phyloP scores from a whole-genome alignment of 2,797 vertebrate genomes.

The Pangasius larnaudii region DNA sequence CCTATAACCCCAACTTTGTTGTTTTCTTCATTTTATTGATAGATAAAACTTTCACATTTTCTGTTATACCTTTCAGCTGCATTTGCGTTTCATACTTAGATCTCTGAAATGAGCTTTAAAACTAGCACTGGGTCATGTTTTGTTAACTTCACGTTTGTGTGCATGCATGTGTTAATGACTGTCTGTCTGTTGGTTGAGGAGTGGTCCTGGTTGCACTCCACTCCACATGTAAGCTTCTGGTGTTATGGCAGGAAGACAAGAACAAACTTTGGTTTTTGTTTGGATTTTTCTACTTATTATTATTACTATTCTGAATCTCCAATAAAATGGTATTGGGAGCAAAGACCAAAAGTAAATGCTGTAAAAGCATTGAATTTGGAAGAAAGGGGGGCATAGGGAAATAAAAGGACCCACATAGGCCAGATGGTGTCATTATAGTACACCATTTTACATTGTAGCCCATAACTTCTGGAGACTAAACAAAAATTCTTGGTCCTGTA shows the following conservation, averaged over 20 bases:
- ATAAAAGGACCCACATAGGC: neutral
- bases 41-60: neutral
- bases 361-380: too few species aligned
- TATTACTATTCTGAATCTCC: neutral
- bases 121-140: neutral
- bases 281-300: neutral
- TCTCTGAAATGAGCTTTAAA: neutral
- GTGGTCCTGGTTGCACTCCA: neutral
- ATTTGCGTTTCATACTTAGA: neutral
- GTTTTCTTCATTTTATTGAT: neutral
- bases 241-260: neutral
- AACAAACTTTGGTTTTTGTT: neutral
- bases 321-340: neutral
- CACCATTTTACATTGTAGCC: too few species aligned
- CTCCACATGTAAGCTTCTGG: neutral
- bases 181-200: neutral
- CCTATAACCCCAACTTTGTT: neutral
- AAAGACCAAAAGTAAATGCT: neutral
- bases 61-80: neutral
- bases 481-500: too few species aligned
- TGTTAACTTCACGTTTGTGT: neutral
- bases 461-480: too few species aligned
- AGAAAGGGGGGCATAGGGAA: neutral
- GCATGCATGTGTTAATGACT: neutral
- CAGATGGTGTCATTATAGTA: too few species aligned